These are phyloP conservation scores for Barbus barbus DNA, from an alignment of 2,113 vertebrate genomes.

Conservation along the genomic window DNA sequence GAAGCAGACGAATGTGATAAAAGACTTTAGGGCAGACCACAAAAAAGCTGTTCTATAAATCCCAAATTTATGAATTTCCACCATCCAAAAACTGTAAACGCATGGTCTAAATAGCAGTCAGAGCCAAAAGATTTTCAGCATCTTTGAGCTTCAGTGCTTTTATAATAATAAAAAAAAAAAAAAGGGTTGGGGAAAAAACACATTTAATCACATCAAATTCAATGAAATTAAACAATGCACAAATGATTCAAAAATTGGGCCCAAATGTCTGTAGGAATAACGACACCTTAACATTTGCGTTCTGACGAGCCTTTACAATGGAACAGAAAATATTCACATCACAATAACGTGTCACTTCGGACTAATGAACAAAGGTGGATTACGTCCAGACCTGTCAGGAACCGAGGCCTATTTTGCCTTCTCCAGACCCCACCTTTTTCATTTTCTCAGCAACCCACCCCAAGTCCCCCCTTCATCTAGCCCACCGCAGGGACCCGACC, in stretches of 20 bases:
- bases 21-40: conserved; percentile 23
- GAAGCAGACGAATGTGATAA: conserved; percentile 35
- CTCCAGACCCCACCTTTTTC: conserved; percentile 36
- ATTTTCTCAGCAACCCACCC: conserved; percentile 52
- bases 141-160: neutral
- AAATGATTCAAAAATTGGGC: neutral
- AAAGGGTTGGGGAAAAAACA: no score
- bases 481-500: conserved; percentile 60
- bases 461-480: conserved; percentile 60
- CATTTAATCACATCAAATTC: neutral
- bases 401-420: conserved; percentile 14
- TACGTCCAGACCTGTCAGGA: conserved; percentile 32
- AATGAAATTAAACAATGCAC: neutral
- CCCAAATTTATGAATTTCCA: conserved; percentile 25
- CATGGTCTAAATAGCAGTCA: neutral
- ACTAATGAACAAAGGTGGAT: conserved; percentile 48
- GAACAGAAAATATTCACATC: conserved; percentile 27
- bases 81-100: neutral
- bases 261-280: neutral
- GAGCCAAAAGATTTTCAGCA: neutral
- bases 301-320: neutral
- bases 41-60: conserved; percentile 1
- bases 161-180: neutral
- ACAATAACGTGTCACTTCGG: neutral
- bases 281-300: neutral